Conservation (phyloP, 2,888 invertebrate species). For the Drosophila birchii region DNA sequence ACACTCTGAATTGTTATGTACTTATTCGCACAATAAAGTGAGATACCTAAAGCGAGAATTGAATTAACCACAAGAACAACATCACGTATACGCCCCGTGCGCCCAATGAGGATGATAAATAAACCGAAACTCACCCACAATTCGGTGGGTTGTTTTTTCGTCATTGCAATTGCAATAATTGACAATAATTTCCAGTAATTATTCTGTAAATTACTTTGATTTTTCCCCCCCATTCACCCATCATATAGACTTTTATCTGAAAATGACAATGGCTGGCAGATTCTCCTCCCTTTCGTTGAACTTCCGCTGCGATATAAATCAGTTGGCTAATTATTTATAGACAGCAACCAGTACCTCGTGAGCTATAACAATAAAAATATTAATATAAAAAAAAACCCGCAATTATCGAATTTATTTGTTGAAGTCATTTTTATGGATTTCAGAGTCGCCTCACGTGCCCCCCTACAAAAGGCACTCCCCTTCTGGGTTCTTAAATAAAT, state of each 20-base stretch:
- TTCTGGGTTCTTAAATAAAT: background rate
- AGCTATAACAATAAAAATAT: constrained; percentile 28
- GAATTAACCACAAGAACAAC: constrained; percentile 14
- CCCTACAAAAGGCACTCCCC: background rate
- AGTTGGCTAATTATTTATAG: constrained; percentile 21
- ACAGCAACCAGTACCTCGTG: constrained; percentile 2
- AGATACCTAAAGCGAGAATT: constrained; percentile 14
- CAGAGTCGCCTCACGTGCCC: constrained; percentile 59
- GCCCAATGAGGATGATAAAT: constrained; percentile 36
- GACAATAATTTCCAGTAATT: constrained; percentile 76
- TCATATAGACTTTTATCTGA: constrained; percentile 8
- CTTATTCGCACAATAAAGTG: constrained; percentile 11
- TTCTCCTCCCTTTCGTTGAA: background rate
- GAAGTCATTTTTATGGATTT: constrained; percentile 39
- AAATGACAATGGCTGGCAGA: constrained; percentile 17
- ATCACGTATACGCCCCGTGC: constrained; percentile 49
- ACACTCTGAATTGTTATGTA: too few relatives aligned
- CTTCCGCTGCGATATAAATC: constrained; percentile 49
- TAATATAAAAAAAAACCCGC: constrained; percentile 38
- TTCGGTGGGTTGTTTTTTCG: constrained; percentile 1
- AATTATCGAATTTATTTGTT: constrained; percentile 40
- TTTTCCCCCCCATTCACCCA: constrained; percentile 33
- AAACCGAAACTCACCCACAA: constrained; percentile 21
- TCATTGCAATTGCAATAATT: constrained; percentile 73
- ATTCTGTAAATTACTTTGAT: constrained; percentile 69